Base-by-base conservation (phyloP, 1,140 invertebrate species). In the Mesaphorura yosii region DNA sequence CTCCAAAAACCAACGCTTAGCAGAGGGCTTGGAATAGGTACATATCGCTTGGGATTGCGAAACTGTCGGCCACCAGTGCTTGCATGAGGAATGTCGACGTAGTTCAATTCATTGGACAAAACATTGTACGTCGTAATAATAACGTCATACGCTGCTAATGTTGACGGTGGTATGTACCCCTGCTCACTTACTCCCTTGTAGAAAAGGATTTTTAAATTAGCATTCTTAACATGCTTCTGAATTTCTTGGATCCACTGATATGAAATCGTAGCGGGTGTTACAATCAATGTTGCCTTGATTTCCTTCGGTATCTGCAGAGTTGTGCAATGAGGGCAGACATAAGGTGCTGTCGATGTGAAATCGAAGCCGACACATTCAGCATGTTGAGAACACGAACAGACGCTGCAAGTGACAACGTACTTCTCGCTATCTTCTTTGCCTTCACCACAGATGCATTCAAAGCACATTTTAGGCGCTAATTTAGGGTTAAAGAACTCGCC, bases 241-340 rank as follows among this genome's bases (percentile, higher is more conserved):
- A 86, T 82, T 66, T 88, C 85, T n/a, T 78, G 72, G 6, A 75
- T 69, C 85, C 85, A 88, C 66, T 88, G 84, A 55, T 75, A 69
- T 50, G 73, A 72, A 22, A 88, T 82, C 29, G 78, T 72, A 10
- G 63, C 62, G 20, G 85, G 85, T 1, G 82, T 75, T n/a, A 88
- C 77, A 57, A 88, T 86, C 27, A 88, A 68, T 3, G 84, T 87
- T 3, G 78, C 76, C 84, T 60, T 22, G 68, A 68, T 12, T 34
- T 23, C 27, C 6, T 40, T 22, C 38, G 10, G 44, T 60, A 53
- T 47, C 41, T 23, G 47, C 65, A 64, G 65, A 58, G 72, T 70
- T 26, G 66, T 63, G 65, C 81, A 84, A 58, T 80, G 76, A 2
- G 80, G 78, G 68, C 81, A 83, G 31, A 34, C n/a, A 10, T 34